These are phyloP conservation scores for Chaetodon trifascialis DNA, from an alignment of 2,113 vertebrate species.

Conservation along the genomic window DNA sequence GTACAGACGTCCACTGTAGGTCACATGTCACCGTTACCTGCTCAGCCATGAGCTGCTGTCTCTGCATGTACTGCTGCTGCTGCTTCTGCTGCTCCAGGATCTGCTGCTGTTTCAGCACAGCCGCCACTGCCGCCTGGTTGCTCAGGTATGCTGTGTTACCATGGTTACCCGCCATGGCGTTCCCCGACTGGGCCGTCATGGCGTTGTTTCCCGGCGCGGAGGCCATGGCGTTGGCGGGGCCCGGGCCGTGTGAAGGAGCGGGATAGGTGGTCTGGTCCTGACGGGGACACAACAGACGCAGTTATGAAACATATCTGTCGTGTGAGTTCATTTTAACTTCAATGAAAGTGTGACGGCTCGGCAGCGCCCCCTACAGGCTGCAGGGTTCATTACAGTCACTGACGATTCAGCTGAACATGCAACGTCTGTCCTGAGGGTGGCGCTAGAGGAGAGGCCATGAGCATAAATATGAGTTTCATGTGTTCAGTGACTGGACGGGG, in stretches of 20 bases:
- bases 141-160: conserved; percentile 86
- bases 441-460: not conserved
- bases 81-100: conserved; percentile 36
- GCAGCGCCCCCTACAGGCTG: too few relatives aligned
- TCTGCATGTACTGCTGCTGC: conserved; percentile 85
- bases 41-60: conserved; percentile 91
- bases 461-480: not conserved
- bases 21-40: conserved; percentile 83
- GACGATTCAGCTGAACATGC: too few relatives aligned
- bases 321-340: too few relatives aligned
- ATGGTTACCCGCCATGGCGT: conserved; percentile 86
- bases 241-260: conserved; percentile 82
- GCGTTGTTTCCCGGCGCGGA: conserved; percentile 82
- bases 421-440: not conserved
- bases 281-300: not conserved
- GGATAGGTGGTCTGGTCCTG: conserved; percentile 91
- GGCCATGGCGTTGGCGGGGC: conserved; percentile 83
- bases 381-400: too few relatives aligned
- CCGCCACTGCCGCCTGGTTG: conserved; percentile 88
- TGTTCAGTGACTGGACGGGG: too few relatives aligned
- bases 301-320: too few relatives aligned
- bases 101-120: conserved; percentile 88
- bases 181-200: conserved; percentile 85
- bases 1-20: too few relatives aligned
- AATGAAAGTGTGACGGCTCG: too few relatives aligned